phyloP scores from a whole-genome alignment of 1,140 invertebrate genomes.

The Mycetomoellerius zeteki region DNA sequence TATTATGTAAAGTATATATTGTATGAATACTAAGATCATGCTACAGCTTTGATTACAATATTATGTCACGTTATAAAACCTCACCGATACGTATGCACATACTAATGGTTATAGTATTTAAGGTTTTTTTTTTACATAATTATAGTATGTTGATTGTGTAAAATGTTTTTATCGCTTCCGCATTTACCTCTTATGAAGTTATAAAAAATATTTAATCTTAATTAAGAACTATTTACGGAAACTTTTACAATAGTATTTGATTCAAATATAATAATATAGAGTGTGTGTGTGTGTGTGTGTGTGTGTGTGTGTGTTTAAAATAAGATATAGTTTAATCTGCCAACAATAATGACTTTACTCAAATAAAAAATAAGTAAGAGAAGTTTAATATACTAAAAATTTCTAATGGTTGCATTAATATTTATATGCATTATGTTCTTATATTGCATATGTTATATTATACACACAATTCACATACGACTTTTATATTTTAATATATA shows the following conservation, averaged over 20 bases:
- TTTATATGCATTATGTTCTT: not conserved
- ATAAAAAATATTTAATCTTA: not conserved
- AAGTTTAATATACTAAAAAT: not conserved
- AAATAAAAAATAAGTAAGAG: not conserved
- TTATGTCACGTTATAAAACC: constrained; percentile 47
- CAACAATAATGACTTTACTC: not conserved
- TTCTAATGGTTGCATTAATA: not conserved
- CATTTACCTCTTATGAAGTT: constrained; percentile 2
- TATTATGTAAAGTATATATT: constrained; percentile 34
- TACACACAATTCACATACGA: too few relatives aligned
- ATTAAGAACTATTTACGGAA: constrained; percentile 9
- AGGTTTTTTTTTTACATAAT: constrained; percentile 20
- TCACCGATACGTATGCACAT: constrained; percentile 29
- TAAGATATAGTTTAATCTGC: not conserved
- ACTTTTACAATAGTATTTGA: not conserved
- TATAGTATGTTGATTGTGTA: not conserved
- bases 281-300: too few relatives aligned
- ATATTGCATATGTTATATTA: too few relatives aligned
- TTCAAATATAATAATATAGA: not conserved
- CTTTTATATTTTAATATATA: too few relatives aligned
- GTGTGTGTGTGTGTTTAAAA: constrained; percentile 5
- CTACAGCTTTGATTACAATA: constrained; percentile 39
- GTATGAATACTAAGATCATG: constrained; percentile 54
- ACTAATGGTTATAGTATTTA: constrained; percentile 25
- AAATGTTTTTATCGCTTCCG: not conserved